Evolutionary conservation across 1,140 invertebrate genomes (phyloP), one percentile per base, ranked within the genome.

Genomic region (Aethina tumida): DNA sequence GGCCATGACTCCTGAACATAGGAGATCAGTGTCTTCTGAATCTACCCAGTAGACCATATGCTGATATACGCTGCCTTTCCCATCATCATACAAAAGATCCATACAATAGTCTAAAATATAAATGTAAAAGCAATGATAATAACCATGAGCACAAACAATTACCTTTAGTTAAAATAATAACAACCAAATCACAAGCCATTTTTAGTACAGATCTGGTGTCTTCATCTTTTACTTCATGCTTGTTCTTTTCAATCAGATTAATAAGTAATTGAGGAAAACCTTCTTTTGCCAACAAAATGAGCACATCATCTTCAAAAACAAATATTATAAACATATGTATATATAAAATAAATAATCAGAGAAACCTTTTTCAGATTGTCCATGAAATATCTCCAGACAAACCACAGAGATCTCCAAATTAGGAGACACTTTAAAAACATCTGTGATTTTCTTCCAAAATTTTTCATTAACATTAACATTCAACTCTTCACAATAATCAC

Each of bases 101-200:
- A 92, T 92, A 40, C 86, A 85, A 49, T 84, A 79, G 69, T 93
- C 89, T 92, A 52, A 27, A 51, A 45, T 26, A 35, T 2, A 35
- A 19, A 29, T 21, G 5, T 8, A 14, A 17, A 28, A 13, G 24
- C 15, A 20, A 12, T 17, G 14, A 24, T 4, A 25, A 17, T 35
- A 17, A 18, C 30, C 9, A 18, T 30, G n/a, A 34, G 19, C 7
- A n/a, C 45, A 27, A 39, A 55, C 66, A 67, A n/a, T n/a, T n/a
- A 88, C 85, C 86, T 65, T 84, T 86, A 37, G 84, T 89, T 15
- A 90, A 63, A 25, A 91, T 77, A 18, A 88, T 68, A 13, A 90
- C 77, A 33, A 92, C 76, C 1, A 92, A 68, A 63, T 91, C 85
- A 56, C 85, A 89, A 27, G 86, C 83, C 52, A 84, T 72, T 62